Percentiles rank a stretch among this genome's conserved stretches.
Evolutionary conservation across 2,113 vertebrate species (phyloP).

Genomic region (Gnathonemus longibarbis): DNA sequence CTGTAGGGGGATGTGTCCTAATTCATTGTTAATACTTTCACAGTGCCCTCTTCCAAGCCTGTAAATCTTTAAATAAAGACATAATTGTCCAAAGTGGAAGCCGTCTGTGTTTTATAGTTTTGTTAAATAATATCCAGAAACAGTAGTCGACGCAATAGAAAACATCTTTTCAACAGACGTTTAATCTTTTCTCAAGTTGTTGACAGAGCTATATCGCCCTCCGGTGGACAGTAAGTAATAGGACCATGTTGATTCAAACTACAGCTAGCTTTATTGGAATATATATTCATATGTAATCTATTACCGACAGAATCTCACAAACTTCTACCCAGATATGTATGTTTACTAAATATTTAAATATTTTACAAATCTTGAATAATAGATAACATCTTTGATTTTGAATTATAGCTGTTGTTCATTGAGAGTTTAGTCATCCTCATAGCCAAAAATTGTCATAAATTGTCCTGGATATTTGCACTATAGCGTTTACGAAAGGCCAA

Average conservation of each 20-base stretch:
- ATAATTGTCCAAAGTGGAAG: conserved; percentile 50
- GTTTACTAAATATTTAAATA: not conserved
- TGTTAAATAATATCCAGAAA: not conserved
- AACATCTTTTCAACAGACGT: not conserved
- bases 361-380: not conserved
- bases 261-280: not conserved
- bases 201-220: conserved; percentile 29
- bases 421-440: not conserved
- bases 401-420: not conserved
- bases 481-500: not conserved
- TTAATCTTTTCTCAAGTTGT: not conserved
- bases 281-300: not conserved
- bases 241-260: not conserved
- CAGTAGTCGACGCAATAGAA: not conserved
- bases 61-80: conserved; percentile 65
- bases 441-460: not conserved
- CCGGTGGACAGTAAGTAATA: conserved; percentile 31
- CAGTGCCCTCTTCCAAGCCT: conserved; percentile 44
- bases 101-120: conserved; percentile 20
- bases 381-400: not conserved
- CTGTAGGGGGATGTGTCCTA: conserved; percentile 43
- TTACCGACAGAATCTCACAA: not conserved
- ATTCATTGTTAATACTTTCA: conserved; percentile 54
- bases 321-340: not conserved
- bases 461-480: not conserved